Conservation (phyloP, 2,797 vertebrate genomes). For the Tenualosa ilisha region DNA sequence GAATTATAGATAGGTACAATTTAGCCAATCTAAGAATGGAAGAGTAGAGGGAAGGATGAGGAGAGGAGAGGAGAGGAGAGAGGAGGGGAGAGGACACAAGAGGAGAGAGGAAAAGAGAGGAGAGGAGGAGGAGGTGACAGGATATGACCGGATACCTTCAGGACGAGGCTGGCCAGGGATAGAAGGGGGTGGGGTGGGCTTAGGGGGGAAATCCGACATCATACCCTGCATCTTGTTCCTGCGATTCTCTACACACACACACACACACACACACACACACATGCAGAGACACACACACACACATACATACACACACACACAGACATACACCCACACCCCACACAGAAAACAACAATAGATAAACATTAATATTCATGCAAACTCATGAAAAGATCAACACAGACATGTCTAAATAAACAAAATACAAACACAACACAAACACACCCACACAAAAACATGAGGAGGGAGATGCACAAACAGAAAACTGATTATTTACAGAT, state of each 20-base stretch:
- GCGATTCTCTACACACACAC: conserved; percentile 78
- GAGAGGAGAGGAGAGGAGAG: conserved; percentile 24
- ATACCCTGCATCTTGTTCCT: conserved; percentile 88
- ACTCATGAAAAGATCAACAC: not conserved
- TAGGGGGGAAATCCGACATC: conserved; percentile 85
- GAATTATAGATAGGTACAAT: no score
- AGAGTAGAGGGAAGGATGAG: conserved; percentile 28
- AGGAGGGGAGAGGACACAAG: conserved; percentile 12
- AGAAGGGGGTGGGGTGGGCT: conserved; percentile 76
- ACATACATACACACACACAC: conserved; percentile 43
- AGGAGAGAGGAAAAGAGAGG: not conserved
- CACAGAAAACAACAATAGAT: conserved; percentile 56
- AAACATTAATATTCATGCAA: conserved; percentile 19
- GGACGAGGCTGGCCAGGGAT: conserved; percentile 78
- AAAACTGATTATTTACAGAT: not conserved
- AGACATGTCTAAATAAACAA: not conserved
- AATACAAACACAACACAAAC: not conserved
- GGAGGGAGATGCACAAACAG: not conserved
- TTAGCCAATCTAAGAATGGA: not conserved
- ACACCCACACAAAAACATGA: not conserved
- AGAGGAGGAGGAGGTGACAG: not conserved
- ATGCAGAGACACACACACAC: conserved; percentile 30
- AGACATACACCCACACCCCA: conserved; percentile 33
- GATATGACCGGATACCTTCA: conserved; percentile 73
- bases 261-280: conserved; percentile 43